Percentiles rank a stretch among this genome's conserved stretches.
Conservation (phyloP, 2,797 vertebrate species). For the Aphelocoma californica region DNA sequence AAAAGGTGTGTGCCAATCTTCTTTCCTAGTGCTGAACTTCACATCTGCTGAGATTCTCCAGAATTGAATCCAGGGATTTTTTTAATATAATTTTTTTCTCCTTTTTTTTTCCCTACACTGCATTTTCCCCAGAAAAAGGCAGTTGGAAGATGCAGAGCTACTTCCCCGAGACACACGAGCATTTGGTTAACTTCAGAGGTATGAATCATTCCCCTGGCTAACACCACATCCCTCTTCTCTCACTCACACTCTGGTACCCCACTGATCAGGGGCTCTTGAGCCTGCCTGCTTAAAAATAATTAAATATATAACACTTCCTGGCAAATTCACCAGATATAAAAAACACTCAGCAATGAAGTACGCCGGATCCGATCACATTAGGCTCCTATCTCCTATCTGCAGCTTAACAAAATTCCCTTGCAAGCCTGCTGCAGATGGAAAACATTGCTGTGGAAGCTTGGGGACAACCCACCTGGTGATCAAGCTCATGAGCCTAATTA, state of each 20-base stretch:
- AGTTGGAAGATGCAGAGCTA: neutral
- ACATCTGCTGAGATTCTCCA: neutral
- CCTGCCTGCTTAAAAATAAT: constrained; percentile 2
- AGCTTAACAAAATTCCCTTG: constrained; percentile 62
- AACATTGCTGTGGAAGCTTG: constrained; percentile 51
- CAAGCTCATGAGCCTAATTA: constrained; percentile 73
- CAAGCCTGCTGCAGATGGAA: constrained; percentile 51
- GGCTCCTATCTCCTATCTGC: constrained; percentile 38
- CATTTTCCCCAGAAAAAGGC: neutral
- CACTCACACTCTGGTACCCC: neutral
- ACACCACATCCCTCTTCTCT: neutral
- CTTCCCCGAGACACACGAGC: neutral
- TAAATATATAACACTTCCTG: constrained; percentile 1
- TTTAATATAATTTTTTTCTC: neutral
- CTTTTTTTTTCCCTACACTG: rapidly evolving
- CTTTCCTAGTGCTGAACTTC: neutral
- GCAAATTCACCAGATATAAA: neutral
- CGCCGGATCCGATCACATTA: neutral
- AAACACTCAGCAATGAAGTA: neutral
- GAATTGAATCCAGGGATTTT: neutral
- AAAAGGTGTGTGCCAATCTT: neutral
- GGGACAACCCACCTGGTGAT: constrained; percentile 75
- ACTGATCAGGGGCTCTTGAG: neutral
- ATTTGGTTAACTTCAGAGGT: constrained; percentile 8
- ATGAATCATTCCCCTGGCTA: neutral